These are phyloP conservation scores for Tinea trinotella DNA, from an alignment of 2,888 invertebrate species.

Conservation along the genomic window DNA sequence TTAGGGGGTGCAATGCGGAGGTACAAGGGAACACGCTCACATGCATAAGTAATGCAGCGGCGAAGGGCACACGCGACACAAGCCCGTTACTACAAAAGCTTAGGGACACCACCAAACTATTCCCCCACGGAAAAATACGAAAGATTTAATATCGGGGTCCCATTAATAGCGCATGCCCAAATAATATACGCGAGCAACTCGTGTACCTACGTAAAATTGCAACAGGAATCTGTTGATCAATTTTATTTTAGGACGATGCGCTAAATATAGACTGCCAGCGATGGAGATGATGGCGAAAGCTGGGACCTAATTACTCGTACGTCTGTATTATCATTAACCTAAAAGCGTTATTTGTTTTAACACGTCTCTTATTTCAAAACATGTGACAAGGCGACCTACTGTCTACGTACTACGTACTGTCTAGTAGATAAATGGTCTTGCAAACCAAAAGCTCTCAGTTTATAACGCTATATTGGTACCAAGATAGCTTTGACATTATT, in stretches of 20 bases:
- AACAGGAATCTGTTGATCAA: background rate
- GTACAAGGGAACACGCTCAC: constrained; percentile 27
- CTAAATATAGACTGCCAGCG: background rate
- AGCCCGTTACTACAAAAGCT: constrained; percentile 10
- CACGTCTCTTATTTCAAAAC: background rate
- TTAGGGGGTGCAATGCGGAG: constrained; percentile 24
- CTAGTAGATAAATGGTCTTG: too few relatives aligned
- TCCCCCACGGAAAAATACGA: constrained; percentile 5
- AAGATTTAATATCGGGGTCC: constrained; percentile 8
- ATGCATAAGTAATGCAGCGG: constrained; percentile 67
- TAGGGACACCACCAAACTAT: constrained; percentile 7
- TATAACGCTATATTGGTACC: too few relatives aligned
- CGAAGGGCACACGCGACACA: constrained; percentile 64
- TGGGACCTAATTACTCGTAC: background rate
- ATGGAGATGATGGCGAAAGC: background rate
- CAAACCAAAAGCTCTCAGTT: too few relatives aligned
- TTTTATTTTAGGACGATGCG: background rate
- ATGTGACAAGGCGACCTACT: too few relatives aligned
- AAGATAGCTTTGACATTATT: too few relatives aligned
- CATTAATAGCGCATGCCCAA: constrained; percentile 3
- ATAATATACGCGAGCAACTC: background rate
- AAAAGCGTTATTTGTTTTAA: background rate
- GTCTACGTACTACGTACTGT: too few relatives aligned
- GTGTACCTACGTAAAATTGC: background rate
- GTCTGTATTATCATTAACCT: background rate